These are phyloP conservation scores for Acyrthosiphon pisum DNA, from an alignment of 1,140 invertebrate species.

Conservation along the genomic window DNA sequence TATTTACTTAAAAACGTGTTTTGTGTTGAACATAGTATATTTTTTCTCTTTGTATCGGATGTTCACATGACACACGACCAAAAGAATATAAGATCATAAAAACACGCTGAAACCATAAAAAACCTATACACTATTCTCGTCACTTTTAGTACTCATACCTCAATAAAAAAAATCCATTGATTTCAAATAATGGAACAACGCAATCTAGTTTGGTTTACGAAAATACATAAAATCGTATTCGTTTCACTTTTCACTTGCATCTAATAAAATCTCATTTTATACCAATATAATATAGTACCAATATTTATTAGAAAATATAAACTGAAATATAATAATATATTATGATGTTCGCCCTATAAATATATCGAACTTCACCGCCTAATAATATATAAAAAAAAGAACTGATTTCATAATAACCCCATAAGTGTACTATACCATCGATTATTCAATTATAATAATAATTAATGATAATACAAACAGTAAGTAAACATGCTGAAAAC, in stretches of 20 bases:
- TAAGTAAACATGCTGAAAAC: not conserved
- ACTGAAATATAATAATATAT: not conserved
- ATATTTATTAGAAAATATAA: not conserved
- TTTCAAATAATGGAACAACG: not conserved
- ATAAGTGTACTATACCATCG: not conserved
- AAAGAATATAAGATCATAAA: not conserved
- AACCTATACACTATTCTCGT: not conserved
- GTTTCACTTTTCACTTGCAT: not conserved
- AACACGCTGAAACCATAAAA: not conserved
- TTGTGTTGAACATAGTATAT: not conserved
- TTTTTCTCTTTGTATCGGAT: not conserved
- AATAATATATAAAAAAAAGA: not conserved
- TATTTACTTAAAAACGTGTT: conserved; percentile 9
- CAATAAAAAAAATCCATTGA: not conserved
- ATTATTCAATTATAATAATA: not conserved
- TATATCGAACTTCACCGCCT: not conserved
- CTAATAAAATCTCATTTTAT: not conserved
- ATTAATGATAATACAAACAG: not conserved
- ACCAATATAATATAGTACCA: not conserved
- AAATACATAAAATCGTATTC: not conserved
- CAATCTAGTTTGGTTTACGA: conserved; percentile 21
- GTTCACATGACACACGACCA: not conserved
- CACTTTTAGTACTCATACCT: conserved; percentile 5
- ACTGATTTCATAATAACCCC: not conserved
- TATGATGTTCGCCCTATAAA: not conserved